phyloP scores from a whole-genome alignment of 1,140 invertebrate species.

The Drosophila parabipectinata region DNA sequence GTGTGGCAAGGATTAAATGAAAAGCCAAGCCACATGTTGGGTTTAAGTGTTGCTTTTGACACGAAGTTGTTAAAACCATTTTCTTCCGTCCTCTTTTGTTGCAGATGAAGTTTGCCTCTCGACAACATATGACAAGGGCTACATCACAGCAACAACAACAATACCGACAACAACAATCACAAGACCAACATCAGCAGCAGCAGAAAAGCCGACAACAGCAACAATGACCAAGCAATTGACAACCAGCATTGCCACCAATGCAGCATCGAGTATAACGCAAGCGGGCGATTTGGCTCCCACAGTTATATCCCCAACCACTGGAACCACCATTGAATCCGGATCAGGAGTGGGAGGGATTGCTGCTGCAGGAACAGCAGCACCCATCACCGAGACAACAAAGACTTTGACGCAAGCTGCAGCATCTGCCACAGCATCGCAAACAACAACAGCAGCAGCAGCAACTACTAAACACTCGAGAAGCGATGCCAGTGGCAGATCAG shows the following conservation, averaged over 20 bases:
- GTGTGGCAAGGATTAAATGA: not conserved
- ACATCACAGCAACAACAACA: slow-evolving; percentile 12
- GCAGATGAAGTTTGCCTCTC: slow-evolving; percentile 67
- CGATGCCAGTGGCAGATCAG: slow-evolving; percentile 85
- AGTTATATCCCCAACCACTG: slow-evolving; percentile 67
- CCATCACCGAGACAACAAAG: slow-evolving; percentile 44
- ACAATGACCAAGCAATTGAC: slow-evolving; percentile 79
- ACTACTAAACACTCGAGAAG: slow-evolving; percentile 45
- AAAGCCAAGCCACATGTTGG: not conserved
- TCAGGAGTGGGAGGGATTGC: not conserved
- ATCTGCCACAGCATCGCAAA: slow-evolving; percentile 18
- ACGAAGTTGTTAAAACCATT: slow-evolving; percentile 17
- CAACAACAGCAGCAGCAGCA: slow-evolving; percentile 5
- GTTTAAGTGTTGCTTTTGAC: slow-evolving; percentile 16
- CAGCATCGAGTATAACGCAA: slow-evolving; percentile 67
- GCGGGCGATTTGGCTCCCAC: slow-evolving; percentile 67
- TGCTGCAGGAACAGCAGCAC: slow-evolving; percentile 14
- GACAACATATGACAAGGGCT: slow-evolving; percentile 55
- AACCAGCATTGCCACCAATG: slow-evolving; percentile 66
- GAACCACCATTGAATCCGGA: not conserved
- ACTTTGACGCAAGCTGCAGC: slow-evolving; percentile 33
- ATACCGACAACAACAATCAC: slow-evolving; percentile 17
- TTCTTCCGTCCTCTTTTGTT: not conserved
- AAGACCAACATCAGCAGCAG: slow-evolving; percentile 33
- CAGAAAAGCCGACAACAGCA: slow-evolving; percentile 31